phyloP scores from a whole-genome alignment of 2,113 vertebrate species.

The Pseudopipra pipra region DNA sequence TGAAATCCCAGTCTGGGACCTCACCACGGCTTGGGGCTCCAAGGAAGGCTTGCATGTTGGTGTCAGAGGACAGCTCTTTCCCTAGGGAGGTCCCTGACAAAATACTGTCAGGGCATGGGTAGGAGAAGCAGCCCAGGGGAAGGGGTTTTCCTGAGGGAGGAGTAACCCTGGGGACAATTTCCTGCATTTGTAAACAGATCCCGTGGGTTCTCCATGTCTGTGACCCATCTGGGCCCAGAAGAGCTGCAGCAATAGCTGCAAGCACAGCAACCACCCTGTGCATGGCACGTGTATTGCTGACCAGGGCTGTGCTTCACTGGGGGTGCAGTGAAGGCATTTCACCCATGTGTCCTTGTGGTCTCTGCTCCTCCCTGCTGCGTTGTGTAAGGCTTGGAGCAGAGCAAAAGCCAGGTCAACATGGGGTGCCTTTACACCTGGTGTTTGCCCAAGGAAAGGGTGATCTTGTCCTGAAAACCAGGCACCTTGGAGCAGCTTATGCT shows the following conservation, averaged over 20 bases:
- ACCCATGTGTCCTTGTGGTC: fast-evolving
- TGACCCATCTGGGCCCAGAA: neutral
- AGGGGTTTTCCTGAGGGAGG: neutral
- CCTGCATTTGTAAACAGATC: neutral
- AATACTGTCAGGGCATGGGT: neutral
- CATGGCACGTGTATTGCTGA: too few species aligned
- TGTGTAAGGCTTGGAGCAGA: neutral
- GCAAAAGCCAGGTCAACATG: neutral
- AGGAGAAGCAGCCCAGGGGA: neutral
- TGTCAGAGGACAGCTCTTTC: neutral
- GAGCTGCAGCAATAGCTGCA: neutral
- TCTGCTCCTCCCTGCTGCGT: neutral
- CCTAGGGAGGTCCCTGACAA: neutral
- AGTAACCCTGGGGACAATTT: neutral
- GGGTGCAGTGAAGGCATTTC: neutral
- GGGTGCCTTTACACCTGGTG: neutral
- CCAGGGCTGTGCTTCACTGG: fast-evolving
- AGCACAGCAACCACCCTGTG: neutral
- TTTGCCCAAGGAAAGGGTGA: neutral
- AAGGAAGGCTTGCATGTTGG: neutral
- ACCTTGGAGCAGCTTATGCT: neutral
- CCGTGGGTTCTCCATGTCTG: fast-evolving
- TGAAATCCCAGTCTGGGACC: neutral
- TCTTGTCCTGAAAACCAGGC: neutral
- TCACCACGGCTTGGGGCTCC: neutral